Base-by-base conservation (phyloP, 2,113 vertebrate genomes). In the Ascaphus truei region DNA sequence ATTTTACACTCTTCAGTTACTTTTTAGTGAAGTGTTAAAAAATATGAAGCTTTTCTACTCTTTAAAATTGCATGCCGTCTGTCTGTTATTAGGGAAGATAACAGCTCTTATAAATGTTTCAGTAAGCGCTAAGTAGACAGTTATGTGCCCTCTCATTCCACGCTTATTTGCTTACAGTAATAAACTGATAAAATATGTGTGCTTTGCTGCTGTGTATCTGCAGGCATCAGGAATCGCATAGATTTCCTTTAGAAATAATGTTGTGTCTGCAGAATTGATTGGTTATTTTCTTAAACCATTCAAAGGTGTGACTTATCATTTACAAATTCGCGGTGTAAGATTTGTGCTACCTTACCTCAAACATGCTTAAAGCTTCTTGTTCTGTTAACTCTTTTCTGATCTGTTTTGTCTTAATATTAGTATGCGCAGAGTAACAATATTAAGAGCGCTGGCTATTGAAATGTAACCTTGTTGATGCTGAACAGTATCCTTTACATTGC, bases 61-160 rank as follows among this genome's bases (percentile, higher is more conserved):
- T 91, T 87, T 90, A 83, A 87, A 89, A 90, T 90, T 89, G 90
- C 88, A 85, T 75, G 79, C 88, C 90, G 89, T 86, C 91, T 91
- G 88, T 92, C 89, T 92, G 88, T 90, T 93, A 91, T 89, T 90
- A 89, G 88, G 87, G 78, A n/a, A 86, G 83, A 89, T 91, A 92
- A 91, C 89, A 87, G 91, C 89, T 91, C 89, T 92, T 93, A 93
- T 92, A 93, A 93, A 93, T 92, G 91, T 92, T 92, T 93, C 91
- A 90, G 89, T 88, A 92, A 88, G 85, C 79, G 50, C 80, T 93
- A 92, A 91, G 89, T 86, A 89, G 83, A 85, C 84, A 82, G 88
- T 90, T 89, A 91, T 89, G 89, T 89, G 82, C 85, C 75, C 85
- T 83, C 90, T 88, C 90, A 90, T 90, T 92, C 90, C 87, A 83